Percentiles rank a stretch among this genome's conserved stretches.
Evolutionary conservation across 2,113 vertebrate genomes (phyloP).

Genomic region (Prionailurus bengalensis): DNA sequence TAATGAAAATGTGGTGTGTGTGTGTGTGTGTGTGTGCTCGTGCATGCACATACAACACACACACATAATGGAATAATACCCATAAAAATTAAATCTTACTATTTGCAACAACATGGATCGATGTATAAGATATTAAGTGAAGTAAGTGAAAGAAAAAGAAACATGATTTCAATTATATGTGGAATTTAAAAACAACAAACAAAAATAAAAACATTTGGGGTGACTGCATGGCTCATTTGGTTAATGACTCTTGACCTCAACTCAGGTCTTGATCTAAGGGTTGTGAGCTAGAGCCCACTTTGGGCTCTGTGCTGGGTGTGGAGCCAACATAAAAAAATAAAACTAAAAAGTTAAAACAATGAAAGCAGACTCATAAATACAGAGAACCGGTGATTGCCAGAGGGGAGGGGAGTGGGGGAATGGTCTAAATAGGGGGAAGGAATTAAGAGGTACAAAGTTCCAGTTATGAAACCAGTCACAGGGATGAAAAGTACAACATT

Average conservation of each 20-base stretch:
- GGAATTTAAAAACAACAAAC: neutral
- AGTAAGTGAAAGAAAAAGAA: neutral
- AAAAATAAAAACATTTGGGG: neutral
- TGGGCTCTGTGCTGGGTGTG: no score
- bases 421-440: neutral
- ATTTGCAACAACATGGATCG: neutral
- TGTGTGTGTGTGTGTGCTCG: neutral
- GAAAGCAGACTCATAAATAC: neutral
- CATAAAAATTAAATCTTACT: neutral
- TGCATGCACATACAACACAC: neutral
- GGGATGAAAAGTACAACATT: neutral
- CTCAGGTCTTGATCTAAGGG: no score
- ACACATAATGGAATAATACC: neutral
- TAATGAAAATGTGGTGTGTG: neutral
- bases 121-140: neutral
- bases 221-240: no score
- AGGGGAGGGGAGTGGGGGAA: neutral
- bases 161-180: neutral
- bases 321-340: no score
- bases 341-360: neutral
- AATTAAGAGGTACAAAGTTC: neutral
- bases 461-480: neutral
- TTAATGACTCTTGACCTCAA: no score
- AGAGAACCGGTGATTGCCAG: neutral
- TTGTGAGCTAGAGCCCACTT: no score